Conservation (phyloP, 2,797 vertebrate species). For the Sebastes minor region DNA sequence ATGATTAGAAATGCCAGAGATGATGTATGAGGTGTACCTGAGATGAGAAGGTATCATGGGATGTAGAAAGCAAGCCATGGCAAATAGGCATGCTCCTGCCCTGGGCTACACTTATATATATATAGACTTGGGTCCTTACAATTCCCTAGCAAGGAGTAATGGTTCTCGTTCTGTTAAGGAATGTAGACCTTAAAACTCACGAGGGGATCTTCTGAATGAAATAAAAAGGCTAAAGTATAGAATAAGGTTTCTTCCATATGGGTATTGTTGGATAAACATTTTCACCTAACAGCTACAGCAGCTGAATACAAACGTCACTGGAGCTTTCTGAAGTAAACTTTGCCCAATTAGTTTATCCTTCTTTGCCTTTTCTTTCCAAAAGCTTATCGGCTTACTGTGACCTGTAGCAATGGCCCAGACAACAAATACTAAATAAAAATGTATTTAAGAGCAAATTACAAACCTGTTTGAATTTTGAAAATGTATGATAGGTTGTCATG, state of each 20-base stretch:
- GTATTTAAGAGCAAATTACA: neutral
- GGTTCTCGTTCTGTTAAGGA: constrained; percentile 25
- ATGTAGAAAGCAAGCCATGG: constrained; percentile 34
- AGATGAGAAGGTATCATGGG: constrained; percentile 35
- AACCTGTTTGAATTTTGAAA: neutral
- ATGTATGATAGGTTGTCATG: neutral
- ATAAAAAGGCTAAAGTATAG: constrained; percentile 19
- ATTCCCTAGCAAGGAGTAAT: constrained; percentile 29
- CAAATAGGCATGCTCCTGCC: constrained; percentile 28
- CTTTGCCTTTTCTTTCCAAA: neutral
- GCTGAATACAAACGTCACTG: constrained; percentile 21
- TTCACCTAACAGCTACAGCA: neutral
- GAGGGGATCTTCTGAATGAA: constrained; percentile 32
- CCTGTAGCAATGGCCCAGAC: neutral
- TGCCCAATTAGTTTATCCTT: constrained; percentile 21
- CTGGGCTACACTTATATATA: constrained; percentile 40
- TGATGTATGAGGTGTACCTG: constrained; percentile 55
- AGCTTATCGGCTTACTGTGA: neutral
- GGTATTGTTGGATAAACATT: constrained; percentile 25
- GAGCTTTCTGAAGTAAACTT: constrained; percentile 27
- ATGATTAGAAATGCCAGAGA: constrained; percentile 59
- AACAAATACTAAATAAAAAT: neutral
- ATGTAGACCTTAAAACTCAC: constrained; percentile 25
- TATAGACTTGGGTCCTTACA: constrained; percentile 15
- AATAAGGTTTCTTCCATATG: constrained; percentile 2